Evolutionary conservation across 1,140 invertebrate genomes (phyloP).

Genomic region (Drosophila pseudoobscura): DNA sequence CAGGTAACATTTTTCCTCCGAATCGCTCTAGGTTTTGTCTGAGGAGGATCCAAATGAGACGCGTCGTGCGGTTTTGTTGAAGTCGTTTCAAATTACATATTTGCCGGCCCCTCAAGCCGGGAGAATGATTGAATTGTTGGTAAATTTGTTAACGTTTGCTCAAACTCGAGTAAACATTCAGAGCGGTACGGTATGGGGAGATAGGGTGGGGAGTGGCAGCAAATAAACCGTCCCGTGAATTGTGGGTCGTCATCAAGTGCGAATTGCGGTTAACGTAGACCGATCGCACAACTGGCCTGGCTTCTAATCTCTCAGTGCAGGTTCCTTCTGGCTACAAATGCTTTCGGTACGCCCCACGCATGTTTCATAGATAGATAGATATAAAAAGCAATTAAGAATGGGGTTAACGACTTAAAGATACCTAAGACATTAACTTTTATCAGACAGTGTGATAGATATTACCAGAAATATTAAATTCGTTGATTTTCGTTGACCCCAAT

Average conservation of each 20-base stretch:
- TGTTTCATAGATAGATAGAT: no score
- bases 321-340: no score
- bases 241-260: slow-evolving; percentile 38
- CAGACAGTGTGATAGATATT: no score
- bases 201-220: background rate
- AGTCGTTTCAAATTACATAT: slow-evolving; percentile 51
- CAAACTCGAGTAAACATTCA: slow-evolving; percentile 44
- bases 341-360: no score
- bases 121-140: slow-evolving; percentile 34
- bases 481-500: no score
- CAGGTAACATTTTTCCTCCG: background rate
- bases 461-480: no score
- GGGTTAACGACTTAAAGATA: no score
- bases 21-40: slow-evolving; percentile 19
- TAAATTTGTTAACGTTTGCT: slow-evolving; percentile 50
- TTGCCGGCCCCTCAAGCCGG: slow-evolving; percentile 15
- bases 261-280: slow-evolving; percentile 41
- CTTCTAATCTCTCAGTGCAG: slow-evolving; percentile 4
- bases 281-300: slow-evolving; percentile 30
- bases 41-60: background rate
- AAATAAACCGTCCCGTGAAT: slow-evolving; percentile 27
- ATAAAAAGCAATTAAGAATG: no score
- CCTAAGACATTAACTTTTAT: no score
- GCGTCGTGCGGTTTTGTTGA: slow-evolving; percentile 31
- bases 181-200: background rate